A percentile compares a stretch with the other conserved stretches of the same genome.
Evolutionary conservation across 1,140 invertebrate genomes (phyloP).

Genomic region (Lepidotrigona ventralis): DNA sequence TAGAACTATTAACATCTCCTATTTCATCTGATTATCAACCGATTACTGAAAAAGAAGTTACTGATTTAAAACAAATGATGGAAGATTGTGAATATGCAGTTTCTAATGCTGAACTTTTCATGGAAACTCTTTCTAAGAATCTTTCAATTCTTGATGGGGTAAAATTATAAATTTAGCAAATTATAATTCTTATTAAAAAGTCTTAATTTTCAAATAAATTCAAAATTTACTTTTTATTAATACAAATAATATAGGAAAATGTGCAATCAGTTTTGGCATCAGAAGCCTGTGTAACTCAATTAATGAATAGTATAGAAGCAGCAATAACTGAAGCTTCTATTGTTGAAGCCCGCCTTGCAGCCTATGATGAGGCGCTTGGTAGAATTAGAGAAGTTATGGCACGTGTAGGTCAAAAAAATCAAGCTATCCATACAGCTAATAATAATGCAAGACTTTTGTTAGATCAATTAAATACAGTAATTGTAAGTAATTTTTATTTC

Average conservation of each 20-base stretch:
- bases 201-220: no score
- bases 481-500: slow-evolving; percentile 82
- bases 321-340: slow-evolving; percentile 89
- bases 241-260: slow-evolving; percentile 83
- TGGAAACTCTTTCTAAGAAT: slow-evolving; percentile 90
- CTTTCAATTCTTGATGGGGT: slow-evolving; percentile 91
- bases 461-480: slow-evolving; percentile 89
- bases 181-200: neutral
- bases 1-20: slow-evolving; percentile 73
- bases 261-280: slow-evolving; percentile 92
- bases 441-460: slow-evolving; percentile 90
- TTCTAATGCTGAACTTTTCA: slow-evolving; percentile 92
- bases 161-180: slow-evolving; percentile 83
- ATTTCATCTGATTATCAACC: slow-evolving; percentile 88
- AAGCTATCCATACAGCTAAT: slow-evolving; percentile 92
- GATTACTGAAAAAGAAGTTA: slow-evolving; percentile 89
- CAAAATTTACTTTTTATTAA: slow-evolving; percentile 4
- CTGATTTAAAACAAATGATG: slow-evolving; percentile 86
- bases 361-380: slow-evolving; percentile 89
- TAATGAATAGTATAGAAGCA: slow-evolving; percentile 92
- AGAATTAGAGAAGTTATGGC: slow-evolving; percentile 92
- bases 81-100: slow-evolving; percentile 89
- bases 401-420: slow-evolving; percentile 96
- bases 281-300: slow-evolving; percentile 89
- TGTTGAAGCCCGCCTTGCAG: slow-evolving; percentile 87